Base-by-base conservation (phyloP, 2,113 vertebrate genomes). In the Boleophthalmus pectinirostris region DNA sequence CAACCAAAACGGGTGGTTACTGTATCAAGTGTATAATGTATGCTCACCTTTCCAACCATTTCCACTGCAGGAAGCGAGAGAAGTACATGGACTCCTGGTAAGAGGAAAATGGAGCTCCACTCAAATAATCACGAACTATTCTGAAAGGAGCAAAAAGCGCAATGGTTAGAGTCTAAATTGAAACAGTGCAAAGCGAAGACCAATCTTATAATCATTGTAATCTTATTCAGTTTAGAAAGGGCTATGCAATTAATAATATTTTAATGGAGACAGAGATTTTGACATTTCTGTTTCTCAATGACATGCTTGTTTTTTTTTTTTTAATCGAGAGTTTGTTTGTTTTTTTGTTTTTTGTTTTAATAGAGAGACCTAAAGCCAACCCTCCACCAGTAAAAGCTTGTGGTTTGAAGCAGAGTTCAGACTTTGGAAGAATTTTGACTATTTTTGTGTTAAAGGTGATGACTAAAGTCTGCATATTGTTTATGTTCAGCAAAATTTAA, bases 61-160 rank as follows among this genome's bases (percentile, higher is more conserved):
- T 98, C 96, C 96, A 98, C 85, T 97, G 96, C 78, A 98, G 91
- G 90, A 97, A 98, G 2, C 94, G 96, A 77, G 94, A 96, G 91
- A 96, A 98, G 89, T 95, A 95, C 78, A 94, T 84, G 72, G 95
- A 96, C 63, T 95, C 94, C 71, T 97, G 96, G 89, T 95, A 98
- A 79, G 93, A 92, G 82, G 94, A 92, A 91, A 97, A 98, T 74
- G 96, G 96, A 80, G 86, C 88, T 88, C 93, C 95, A 85, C 95
- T 95, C 89, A 97, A 91, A 88, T 96, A 95, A 86, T 94, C 93
- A 77, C 94, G 94, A 80, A 96, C 92, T 90, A 93, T 88, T 91
- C 96, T 97, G 89, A 66, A 87, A 63, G 47, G 69, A 66, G 23
- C 24, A 1, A 70, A 15, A 3, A 51, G 29, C 58, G 38, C n/a